Evolutionary conservation across 2,113 vertebrate species (phyloP).

Genomic region (Macrotus californicus): DNA sequence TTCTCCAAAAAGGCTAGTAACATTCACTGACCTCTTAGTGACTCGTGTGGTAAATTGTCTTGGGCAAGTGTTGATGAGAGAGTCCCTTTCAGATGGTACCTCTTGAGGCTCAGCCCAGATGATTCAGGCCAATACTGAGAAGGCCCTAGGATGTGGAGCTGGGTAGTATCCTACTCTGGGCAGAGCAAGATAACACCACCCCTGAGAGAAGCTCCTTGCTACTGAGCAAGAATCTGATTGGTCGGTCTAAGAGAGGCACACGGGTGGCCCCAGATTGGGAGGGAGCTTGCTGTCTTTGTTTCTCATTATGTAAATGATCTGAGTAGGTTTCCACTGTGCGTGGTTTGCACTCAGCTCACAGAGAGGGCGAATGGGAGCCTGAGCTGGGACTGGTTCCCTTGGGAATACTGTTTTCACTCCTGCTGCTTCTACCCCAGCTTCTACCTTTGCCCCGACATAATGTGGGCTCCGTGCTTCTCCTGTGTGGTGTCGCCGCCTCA

Average conservation of each 20-base stretch:
- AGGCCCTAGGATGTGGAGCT: not conserved
- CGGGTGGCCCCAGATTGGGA: not conserved
- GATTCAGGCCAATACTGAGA: not conserved
- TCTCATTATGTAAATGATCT: slow-evolving; percentile 37
- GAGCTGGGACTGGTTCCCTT: slow-evolving; percentile 14
- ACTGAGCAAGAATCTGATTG: not conserved
- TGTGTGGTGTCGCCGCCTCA: not conserved
- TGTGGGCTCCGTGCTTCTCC: not conserved
- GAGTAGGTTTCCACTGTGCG: slow-evolving; percentile 29
- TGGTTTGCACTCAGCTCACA: not conserved
- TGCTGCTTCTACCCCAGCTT: not conserved
- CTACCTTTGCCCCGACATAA: not conserved
- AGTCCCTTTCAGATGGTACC: not conserved
- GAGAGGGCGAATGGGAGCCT: not conserved
- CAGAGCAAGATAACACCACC: not conserved
- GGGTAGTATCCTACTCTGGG: not conserved
- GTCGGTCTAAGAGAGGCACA: not conserved
- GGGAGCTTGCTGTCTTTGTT: slow-evolving; percentile 21
- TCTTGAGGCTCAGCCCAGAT: not conserved
- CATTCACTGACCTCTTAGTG: not conserved
- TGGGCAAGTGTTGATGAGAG: not conserved
- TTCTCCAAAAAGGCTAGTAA: slow-evolving; percentile 1
- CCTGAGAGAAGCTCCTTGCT: slow-evolving; percentile 13
- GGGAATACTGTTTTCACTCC: not conserved
- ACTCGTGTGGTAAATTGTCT: not conserved